Conservation (phyloP, 2,888 invertebrate species). For the Sphaerophoria rueppellii region DNA sequence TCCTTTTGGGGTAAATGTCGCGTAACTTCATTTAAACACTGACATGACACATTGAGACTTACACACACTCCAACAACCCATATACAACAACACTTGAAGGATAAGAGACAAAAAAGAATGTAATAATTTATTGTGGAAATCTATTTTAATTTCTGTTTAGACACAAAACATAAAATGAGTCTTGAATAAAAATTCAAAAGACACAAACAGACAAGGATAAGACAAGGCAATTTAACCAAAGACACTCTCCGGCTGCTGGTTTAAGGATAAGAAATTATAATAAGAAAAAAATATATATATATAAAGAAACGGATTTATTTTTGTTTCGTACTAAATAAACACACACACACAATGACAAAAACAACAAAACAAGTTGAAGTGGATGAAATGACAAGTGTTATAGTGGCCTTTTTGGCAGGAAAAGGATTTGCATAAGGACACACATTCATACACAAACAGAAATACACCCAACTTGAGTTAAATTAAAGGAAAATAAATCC, state of each 20-base stretch:
- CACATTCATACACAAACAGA: slow-evolving; percentile 1
- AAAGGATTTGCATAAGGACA: slow-evolving; percentile 53
- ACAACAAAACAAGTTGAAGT: slow-evolving; percentile 22
- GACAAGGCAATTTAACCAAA: slow-evolving; percentile 66
- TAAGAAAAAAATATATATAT: slow-evolving; percentile 11
- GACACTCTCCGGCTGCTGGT: slow-evolving; percentile 6
- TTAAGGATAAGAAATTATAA: slow-evolving; percentile 25
- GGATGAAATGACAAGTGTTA: slow-evolving; percentile 70
- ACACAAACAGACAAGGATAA: slow-evolving; percentile 60
- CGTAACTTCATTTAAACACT: slow-evolving; percentile 23
- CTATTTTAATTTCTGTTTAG: slow-evolving; percentile 71
- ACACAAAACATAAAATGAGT: slow-evolving; percentile 72
- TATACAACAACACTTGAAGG: background rate
- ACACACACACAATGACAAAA: slow-evolving; percentile 4
- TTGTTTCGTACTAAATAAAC: slow-evolving; percentile 21
- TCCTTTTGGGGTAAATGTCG: slow-evolving; percentile 41
- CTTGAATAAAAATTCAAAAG: slow-evolving; percentile 32
- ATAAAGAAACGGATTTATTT: slow-evolving; percentile 41
- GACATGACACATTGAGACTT: slow-evolving; percentile 20
- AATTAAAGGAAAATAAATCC: slow-evolving; percentile 60
- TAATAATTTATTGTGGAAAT: slow-evolving; percentile 60
- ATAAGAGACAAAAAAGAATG: slow-evolving; percentile 23
- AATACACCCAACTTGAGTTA: slow-evolving; percentile 36
- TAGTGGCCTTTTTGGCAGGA: slow-evolving; percentile 65
- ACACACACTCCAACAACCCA: slow-evolving; percentile 17